phyloP scores from a whole-genome alignment of 2,797 vertebrate species.

The Sebastes vulpes region DNA sequence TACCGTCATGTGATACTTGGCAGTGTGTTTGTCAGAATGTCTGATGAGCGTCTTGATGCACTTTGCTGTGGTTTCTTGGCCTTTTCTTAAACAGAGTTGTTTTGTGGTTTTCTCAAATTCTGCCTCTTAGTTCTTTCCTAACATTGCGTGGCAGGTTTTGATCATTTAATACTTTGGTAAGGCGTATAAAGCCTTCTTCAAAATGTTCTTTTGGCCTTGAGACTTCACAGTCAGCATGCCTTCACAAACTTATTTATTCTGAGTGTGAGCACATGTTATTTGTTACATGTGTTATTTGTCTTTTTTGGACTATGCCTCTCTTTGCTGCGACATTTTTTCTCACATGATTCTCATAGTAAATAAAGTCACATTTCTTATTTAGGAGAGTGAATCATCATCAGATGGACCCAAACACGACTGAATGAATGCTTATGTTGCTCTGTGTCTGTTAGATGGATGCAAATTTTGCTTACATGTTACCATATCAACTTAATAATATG shows the following conservation, averaged over 20 bases:
- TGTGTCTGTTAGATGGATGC: too few relatives aligned
- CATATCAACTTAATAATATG: not conserved
- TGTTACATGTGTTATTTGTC: not conserved
- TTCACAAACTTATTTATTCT: slow-evolving; percentile 24
- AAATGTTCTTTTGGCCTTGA: slow-evolving; percentile 26
- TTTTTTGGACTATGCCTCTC: not conserved
- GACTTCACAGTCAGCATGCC: slow-evolving; percentile 25
- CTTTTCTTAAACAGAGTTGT: slow-evolving; percentile 26
- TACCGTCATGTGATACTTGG: slow-evolving; percentile 48
- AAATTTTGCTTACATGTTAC: too few relatives aligned
- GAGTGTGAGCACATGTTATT: not conserved
- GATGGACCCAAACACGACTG: too few relatives aligned
- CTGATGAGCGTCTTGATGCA: slow-evolving; percentile 36
- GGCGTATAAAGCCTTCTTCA: slow-evolving; percentile 21
- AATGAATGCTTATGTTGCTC: too few relatives aligned
- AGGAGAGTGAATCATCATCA: too few relatives aligned
- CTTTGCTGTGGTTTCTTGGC: slow-evolving; percentile 61
- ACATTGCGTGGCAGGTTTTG: slow-evolving; percentile 23
- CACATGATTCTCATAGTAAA: not conserved
- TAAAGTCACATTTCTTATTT: not conserved
- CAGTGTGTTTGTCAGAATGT: slow-evolving; percentile 40
- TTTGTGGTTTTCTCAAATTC: slow-evolving; percentile 52
- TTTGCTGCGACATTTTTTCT: not conserved
- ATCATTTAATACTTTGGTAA: slow-evolving; percentile 51
- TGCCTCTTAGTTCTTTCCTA: slow-evolving; percentile 27